Evolutionary conservation across 2,888 invertebrate species (phyloP), one percentile per base, ranked within the genome.

Genomic region (Platycnemis pennipes): DNA sequence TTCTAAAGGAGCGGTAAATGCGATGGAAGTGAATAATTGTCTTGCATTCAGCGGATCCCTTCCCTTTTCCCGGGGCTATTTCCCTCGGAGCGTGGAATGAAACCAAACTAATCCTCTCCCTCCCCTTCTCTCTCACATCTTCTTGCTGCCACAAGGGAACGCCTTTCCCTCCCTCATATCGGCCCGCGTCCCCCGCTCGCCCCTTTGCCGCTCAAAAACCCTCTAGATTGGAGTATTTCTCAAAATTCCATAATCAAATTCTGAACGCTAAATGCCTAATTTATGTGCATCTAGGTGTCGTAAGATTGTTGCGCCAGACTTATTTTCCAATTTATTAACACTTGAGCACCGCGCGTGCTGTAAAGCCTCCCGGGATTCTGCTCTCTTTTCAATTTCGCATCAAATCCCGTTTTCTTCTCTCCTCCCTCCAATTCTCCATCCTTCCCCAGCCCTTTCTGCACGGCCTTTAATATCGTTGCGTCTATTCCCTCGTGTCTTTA

Each of bases 21-120:
- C 37, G 87, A 87, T 16, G 86, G 86, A 86, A 87, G 44, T 26
- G 87, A 87, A 46, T 87, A 26, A 46, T 87, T 87, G 87, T 87
- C 45, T 87, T 46, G n/a, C 45, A 44, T 45, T 87, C 46, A 87
- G n/a, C 46, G 46, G 37, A 37, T 37, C 77, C 37, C 31, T 13
- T 69, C 69, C 69, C 69, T 69, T 22, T n/a, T 77, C 77, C 77
- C 16, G 26, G 77, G 77, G 37, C 88, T 37, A 53, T 49, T 89
- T 89, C 42, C 77, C 37, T 26, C 77, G 37, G n/a, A 77, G 77
- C 37, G 31, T 37, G 87, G 46, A 87, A 87, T 46, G 87, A 46
- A 45, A 87, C 46, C 46, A 22, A 87, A 45, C 87, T 44, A 45
- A 19, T 22, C 87, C 87, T 22, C 37, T 37, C 77, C 77, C 37